Percentiles rank a stretch among this genome's conserved stretches.
These are phyloP conservation scores for Pantherophis vulpinus DNA, from an alignment of 2,797 vertebrate genomes.

Conservation along the genomic window DNA sequence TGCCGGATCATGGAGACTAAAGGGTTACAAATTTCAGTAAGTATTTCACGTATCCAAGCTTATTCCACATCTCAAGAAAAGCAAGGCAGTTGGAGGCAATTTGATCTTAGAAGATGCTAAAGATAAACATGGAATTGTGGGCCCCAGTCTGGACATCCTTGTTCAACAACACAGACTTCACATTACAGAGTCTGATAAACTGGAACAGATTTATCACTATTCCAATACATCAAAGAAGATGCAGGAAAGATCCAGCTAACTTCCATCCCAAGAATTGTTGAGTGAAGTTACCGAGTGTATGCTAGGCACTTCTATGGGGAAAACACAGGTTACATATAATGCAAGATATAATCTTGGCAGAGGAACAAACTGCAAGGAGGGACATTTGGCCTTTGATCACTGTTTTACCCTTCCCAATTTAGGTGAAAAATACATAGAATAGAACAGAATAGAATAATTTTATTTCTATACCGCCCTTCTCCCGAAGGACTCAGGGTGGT, in stretches of 20 bases:
- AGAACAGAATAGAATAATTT: too few relatives aligned
- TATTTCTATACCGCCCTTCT: too few relatives aligned
- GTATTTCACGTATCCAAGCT: not conserved
- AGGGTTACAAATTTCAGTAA: not conserved
- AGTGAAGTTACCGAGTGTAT: not conserved
- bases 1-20: not conserved
- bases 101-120: not conserved
- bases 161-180: not conserved
- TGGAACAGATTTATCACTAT: not conserved
- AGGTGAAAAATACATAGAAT: not conserved
- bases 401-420: not conserved
- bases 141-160: not conserved
- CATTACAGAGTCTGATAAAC: not conserved
- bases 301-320: not conserved
- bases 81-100: not conserved
- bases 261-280: not conserved
- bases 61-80: not conserved
- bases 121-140: not conserved
- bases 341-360: not conserved
- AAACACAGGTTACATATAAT: not conserved
- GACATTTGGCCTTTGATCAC: not conserved
- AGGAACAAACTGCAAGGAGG: not conserved
- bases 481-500: too few relatives aligned
- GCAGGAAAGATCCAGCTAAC: not conserved
- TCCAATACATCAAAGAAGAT: not conserved